phyloP scores from a whole-genome alignment of 2,113 vertebrate genomes.

The Tragelaphus scriptus region DNA sequence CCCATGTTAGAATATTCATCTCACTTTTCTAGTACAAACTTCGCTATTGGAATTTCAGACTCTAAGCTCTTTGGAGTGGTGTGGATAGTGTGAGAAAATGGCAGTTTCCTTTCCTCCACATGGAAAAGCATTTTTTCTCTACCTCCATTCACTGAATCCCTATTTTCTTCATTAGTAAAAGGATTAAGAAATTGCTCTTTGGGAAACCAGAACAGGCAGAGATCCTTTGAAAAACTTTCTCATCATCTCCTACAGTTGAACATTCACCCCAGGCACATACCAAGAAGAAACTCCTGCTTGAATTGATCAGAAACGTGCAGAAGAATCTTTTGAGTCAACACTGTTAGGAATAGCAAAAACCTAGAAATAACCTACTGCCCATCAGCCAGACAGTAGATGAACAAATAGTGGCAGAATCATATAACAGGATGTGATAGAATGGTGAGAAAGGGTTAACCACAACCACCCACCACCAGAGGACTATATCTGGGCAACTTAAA shows the following conservation, averaged over 20 bases:
- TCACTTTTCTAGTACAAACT: neutral
- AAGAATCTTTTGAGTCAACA: neutral
- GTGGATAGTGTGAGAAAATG: neutral
- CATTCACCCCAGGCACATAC: neutral
- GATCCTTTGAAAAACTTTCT: neutral
- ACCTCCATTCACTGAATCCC: neutral
- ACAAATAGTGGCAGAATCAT: neutral
- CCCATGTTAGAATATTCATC: neutral
- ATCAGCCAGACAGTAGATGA: neutral
- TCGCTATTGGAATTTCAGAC: neutral
- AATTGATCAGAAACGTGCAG: neutral
- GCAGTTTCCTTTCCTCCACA: neutral
- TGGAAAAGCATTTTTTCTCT: neutral
- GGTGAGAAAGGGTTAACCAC: neutral
- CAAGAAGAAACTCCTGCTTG: neutral
- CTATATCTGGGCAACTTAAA: neutral
- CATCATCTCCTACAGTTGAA: neutral
- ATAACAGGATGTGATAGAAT: fast-evolving
- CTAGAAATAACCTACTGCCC: too few relatives aligned
- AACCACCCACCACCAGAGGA: fast-evolving
- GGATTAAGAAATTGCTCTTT: neutral
- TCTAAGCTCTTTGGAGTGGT: neutral
- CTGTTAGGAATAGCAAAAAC: neutral
- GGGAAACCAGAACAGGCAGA: neutral
- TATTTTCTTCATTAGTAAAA: neutral